Base-by-base conservation (phyloP, 2,888 invertebrate species). In the Chloroclysta siterata region DNA sequence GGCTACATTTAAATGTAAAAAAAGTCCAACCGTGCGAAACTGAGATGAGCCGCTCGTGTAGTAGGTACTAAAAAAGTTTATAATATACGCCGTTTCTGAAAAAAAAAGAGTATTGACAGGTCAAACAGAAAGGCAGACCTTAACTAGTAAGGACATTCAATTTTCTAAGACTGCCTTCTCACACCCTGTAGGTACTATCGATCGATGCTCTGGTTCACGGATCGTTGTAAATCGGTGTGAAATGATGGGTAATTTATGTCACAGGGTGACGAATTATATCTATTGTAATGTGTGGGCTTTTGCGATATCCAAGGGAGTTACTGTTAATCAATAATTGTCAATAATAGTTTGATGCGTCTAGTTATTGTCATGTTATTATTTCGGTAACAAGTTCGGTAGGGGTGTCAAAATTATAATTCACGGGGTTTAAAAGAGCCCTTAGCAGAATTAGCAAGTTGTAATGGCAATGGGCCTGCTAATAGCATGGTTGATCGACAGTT, bases 171-270 rank as follows among this genome's bases (percentile, higher is more conserved):
- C 36, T 39, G 2, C 2, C 8, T 17, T 46, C 10, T 46, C 17
- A 1, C 46, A 46, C 46, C 46, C 46, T 17, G 46, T 46, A 46
- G 36, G 8, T 42, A 71, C 14, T 63, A 65, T 65, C 68, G 69
- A 73, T 71, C 68, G 63, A 68, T 64, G 64, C 74, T 73, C 75
- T 69, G 72, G 53, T 72, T 65, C 72, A 72, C 69, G 39, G 54
- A 48, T 54, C 39, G 22, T 5, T 73, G 73, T 76, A 75, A 76
- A 52, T 62, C 53, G 15, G 75, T 76, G 76, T 77, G 77, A 77
- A 78, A 80, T 74, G 76, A 80, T 78, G 70, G 76, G 76, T 79
- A 80, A 79, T 81, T 81, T 79, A 80, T 83, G 82, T 81, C 81
- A 79, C 69, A 66, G 70, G 68, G 65, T 82, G 78, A 82, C 83